Percentiles rank a stretch among this genome's conserved stretches.
Evolutionary conservation across 53 echinoderm and acorn worm genomes (phyloP).

Genomic region (Echinarachnius parma): DNA sequence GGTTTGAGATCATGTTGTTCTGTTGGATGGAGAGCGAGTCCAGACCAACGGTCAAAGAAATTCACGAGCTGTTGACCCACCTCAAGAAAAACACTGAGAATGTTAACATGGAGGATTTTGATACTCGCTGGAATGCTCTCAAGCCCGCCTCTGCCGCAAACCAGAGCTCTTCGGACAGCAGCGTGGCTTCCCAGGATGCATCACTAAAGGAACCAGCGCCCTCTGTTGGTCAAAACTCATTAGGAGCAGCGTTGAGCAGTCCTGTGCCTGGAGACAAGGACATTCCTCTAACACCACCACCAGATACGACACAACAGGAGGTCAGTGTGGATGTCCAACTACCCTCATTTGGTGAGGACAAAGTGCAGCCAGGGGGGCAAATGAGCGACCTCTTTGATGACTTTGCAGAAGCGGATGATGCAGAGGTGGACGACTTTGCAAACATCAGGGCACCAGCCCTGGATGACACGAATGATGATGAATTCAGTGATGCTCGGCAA

Average conservation of each 20-base stretch:
- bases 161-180: slow-evolving; percentile 76
- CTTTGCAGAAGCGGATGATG: no score
- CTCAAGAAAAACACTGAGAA: slow-evolving; percentile 74
- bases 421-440: neutral
- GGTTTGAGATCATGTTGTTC: slow-evolving; percentile 99
- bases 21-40: slow-evolving; percentile 84
- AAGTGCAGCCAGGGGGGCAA: no score
- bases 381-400: no score
- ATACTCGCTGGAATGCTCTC: slow-evolving; percentile 74
- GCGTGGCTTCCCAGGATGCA: slow-evolving; percentile 46
- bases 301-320: neutral
- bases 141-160: slow-evolving; percentile 55
- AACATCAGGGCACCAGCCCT: neutral
- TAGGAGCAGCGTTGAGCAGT: no score
- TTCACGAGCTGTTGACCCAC: slow-evolving; percentile 74
- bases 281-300: no score
- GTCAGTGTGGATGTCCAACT: slow-evolving; percentile 29
- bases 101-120: slow-evolving; percentile 75
- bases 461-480: neutral
- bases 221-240: no score
- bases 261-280: no score
- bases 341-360: slow-evolving; percentile 2
- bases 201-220: neutral
- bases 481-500: neutral
- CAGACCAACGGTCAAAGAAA: slow-evolving; percentile 81